Evolutionary conservation across 2,797 vertebrate genomes (phyloP).

Genomic region (Prunella strophiata): DNA sequence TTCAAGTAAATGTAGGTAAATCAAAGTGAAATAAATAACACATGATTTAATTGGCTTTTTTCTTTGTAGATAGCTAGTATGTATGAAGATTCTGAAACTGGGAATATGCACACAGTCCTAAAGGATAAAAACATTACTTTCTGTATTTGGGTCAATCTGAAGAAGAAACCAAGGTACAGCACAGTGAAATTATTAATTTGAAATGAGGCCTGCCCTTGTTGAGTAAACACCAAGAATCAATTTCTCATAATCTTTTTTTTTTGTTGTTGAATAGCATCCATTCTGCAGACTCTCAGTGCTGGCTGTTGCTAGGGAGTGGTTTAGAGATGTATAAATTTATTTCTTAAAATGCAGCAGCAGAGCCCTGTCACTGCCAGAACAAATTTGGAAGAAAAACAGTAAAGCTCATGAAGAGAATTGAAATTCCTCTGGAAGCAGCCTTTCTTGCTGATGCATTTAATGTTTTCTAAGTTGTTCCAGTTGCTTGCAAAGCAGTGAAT

Average conservation of each 20-base stretch:
- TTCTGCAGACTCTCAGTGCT: not conserved
- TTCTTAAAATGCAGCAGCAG: not conserved
- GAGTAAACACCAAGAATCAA: not conserved
- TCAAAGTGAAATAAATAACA: not conserved
- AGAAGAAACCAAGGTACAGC: constrained; percentile 85
- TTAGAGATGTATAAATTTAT: not conserved
- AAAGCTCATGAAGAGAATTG: not conserved
- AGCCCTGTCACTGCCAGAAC: not conserved
- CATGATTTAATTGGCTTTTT: not conserved
- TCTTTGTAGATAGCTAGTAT: constrained; percentile 75
- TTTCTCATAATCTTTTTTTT: not conserved
- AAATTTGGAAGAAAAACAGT: not conserved
- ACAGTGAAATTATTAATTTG: not conserved
- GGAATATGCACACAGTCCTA: constrained; percentile 89
- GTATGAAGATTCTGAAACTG: constrained; percentile 83
- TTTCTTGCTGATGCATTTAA: not conserved
- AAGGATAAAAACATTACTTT: constrained; percentile 81
- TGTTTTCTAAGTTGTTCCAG: not conserved
- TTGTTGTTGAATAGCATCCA: not conserved
- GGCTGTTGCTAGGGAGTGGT: not conserved
- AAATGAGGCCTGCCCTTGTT: not conserved
- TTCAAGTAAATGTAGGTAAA: not conserved
- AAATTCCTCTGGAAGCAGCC: not conserved
- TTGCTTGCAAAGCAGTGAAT: not conserved
- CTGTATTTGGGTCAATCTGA: constrained; percentile 94